Base-by-base conservation (phyloP, 2,113 vertebrate genomes). In the Pavo muticus region DNA sequence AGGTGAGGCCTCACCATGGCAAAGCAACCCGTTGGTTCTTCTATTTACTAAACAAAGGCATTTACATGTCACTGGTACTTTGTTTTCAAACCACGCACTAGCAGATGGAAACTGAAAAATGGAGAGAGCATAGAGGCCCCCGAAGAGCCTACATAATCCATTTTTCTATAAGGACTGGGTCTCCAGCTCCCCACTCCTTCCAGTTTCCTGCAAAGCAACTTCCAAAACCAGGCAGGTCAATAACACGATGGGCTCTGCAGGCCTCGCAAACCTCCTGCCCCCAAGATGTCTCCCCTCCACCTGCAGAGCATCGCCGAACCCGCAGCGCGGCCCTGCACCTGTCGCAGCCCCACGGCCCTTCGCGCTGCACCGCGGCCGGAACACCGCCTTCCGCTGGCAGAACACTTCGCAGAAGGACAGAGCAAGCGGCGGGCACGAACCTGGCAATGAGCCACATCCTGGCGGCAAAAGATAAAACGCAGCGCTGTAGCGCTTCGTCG, bases 401-500 rank as follows among this genome's bases (percentile, higher is more conserved):
- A 6, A 9, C 17, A 39, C 45, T 68, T 39, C 3, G 56, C 11
- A 14, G 50, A 20, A 19, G 73, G 68, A 45, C 5, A 56, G 15
- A 7, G 65, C 5, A 37, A 42, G 50, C 87, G 30, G 88, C 67
- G 4, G 63, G 60, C 70, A 19, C 72, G 29, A 17, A 5, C 88
- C 69, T 87, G 95, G 85, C 94, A 19, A 59, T 18, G n/a, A 60
- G 78, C 87, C 85, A 14, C 86, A 75, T 47, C 90, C 90, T 40
- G 94, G 91, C 90, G 44, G 6, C 1, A 10, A 9, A 0, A 42
- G 65, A 67, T 40, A 72, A 68, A 68, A 56, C 9, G 42, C 92
- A 56, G 10, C 70, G 2, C 85, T 0, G 48, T 4, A 82, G 84
- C 70, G 48, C 88, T 86, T 45, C 75, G 3, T 27, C 18, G 63